Evolutionary conservation across 2,113 vertebrate genomes (phyloP), one percentile per base, ranked within the genome.

Genomic region (Triplophysa tibetana): DNA sequence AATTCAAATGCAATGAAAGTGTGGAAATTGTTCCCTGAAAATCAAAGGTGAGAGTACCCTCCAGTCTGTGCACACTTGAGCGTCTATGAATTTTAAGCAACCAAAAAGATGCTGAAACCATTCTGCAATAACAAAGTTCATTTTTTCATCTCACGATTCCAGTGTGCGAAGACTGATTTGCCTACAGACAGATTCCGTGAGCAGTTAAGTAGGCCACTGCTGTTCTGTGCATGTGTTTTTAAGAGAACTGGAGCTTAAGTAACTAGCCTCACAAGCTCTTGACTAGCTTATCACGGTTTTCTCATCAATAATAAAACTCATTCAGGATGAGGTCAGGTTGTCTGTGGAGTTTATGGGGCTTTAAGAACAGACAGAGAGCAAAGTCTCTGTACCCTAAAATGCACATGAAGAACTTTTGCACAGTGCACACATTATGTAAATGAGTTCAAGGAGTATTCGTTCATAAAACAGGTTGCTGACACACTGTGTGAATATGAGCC

Each of bases 171-270:
- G 8, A 56, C 43, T 74, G 23, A 68, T 75, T 67, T 67, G 38
- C 33, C 63, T 5, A 67, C 64, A 67, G 54, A 61, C 70, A 75
- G 17, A 67, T 68, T 75, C 38, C 3, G 63, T 62, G 60, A 43
- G 38, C 29, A 21, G 21, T 38, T 60, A 79, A 76, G 24, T 77
- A 80, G 77, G 77, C 48, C 76, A 76, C 38, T 54, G 52, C 60
- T 84, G 54, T 19, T 48, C 33, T 69, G 43, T 70, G 11, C 52
- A 64, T 61, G 62, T 70, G 54, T 26, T 43, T 77, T 77, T 76
- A 43, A 43, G 10, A 63, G 43, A 82, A 77, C 29, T 77, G 60
- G 77, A 84, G 77, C 76, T 78, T 75, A 79, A 83, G 67, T 77
- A 67, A 85, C 66, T 45, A 66, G 60, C 70, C 68, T 48, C 66